Conservation (phyloP, 1,140 invertebrate species). For the Calliphora vicina region DNA sequence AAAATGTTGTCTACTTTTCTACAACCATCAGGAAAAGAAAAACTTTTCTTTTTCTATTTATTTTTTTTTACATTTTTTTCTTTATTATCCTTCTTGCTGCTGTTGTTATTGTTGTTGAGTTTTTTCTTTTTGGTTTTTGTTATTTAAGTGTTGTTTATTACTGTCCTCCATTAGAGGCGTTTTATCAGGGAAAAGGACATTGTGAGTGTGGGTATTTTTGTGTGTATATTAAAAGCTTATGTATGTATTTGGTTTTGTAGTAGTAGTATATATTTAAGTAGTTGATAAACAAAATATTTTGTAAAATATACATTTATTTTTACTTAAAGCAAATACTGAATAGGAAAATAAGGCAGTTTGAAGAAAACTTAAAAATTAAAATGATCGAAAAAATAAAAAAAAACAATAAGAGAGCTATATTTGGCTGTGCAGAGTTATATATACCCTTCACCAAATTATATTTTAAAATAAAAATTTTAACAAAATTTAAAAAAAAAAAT, state of each 20-base stretch:
- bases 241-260: background rate
- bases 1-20: background rate
- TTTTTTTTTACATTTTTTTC: background rate
- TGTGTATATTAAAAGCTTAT: background rate
- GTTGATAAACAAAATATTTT: conserved; percentile 16
- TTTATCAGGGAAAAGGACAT: conserved; percentile 3
- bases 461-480: too few relatives aligned
- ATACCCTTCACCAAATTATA: too few relatives aligned
- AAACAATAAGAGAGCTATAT: too few relatives aligned
- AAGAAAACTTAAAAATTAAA: too few relatives aligned
- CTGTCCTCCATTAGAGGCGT: conserved; percentile 15
- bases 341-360: too few relatives aligned
- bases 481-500: too few relatives aligned
- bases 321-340: too few relatives aligned
- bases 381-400: too few relatives aligned
- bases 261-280: too few relatives aligned
- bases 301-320: background rate
- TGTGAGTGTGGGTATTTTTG: background rate
- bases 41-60: background rate
- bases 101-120: background rate
- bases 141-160: conserved; percentile 3
- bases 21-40: background rate
- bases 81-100: background rate
- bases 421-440: too few relatives aligned
- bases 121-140: background rate